A percentile compares a stretch with the other conserved stretches of the same genome.
Conservation (phyloP, 2,888 invertebrate genomes). For the Stomorhina lunata region DNA sequence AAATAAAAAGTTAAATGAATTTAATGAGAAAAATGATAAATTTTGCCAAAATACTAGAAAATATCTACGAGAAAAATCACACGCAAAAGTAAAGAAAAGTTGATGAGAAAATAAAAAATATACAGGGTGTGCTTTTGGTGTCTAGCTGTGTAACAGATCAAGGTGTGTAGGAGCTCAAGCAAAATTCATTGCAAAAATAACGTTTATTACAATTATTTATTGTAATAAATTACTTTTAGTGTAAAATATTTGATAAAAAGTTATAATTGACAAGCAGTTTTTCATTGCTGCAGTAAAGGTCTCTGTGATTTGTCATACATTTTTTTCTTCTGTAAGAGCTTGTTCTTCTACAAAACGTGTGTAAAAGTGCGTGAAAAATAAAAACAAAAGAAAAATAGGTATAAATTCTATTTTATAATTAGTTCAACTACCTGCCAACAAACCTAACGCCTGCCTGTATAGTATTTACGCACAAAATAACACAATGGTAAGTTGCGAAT, state of each 20-base stretch:
- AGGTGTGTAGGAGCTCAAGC: not conserved
- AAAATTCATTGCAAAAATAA: not conserved
- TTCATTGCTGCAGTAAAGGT: not conserved
- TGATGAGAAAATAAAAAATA: not conserved
- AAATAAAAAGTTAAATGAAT: not conserved
- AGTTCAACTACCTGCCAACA: slow-evolving; percentile 27
- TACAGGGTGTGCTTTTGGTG: slow-evolving; percentile 27
- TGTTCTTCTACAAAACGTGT: not conserved
- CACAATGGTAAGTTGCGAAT: slow-evolving; percentile 42
- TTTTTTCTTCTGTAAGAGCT: not conserved
- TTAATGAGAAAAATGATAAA: slow-evolving; percentile 1
- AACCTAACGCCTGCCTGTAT: not conserved
- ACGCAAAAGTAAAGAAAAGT: slow-evolving; percentile 3
- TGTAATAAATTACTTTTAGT: not conserved
- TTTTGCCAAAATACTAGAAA: not conserved
- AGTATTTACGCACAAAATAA: slow-evolving; percentile 16
- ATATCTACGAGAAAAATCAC: not conserved
- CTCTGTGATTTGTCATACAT: slow-evolving; percentile 13
- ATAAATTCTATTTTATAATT: not conserved
- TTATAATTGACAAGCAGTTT: slow-evolving; percentile 2
- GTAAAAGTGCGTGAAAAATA: slow-evolving; percentile 7
- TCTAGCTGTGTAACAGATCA: not conserved
- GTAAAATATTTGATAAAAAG: not conserved
- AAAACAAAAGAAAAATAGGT: not conserved
- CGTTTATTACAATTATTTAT: not conserved